Percentiles rank a stretch among this genome's conserved stretches.
phyloP scores from a whole-genome alignment of 2,888 invertebrate species.

The Agriotes lineatus region DNA sequence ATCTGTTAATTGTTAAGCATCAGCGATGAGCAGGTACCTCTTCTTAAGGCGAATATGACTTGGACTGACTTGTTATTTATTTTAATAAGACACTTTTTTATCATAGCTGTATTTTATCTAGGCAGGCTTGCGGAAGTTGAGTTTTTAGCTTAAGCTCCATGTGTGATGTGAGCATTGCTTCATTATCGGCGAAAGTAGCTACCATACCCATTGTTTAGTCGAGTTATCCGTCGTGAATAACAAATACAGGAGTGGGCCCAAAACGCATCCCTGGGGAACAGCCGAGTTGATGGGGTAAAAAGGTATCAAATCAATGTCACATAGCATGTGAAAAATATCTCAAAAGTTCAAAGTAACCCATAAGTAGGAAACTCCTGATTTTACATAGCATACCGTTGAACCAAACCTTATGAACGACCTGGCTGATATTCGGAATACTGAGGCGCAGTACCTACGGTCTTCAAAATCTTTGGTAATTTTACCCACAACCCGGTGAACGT shows the following conservation, averaged over 20 bases:
- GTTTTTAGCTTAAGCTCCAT: conserved; percentile 40
- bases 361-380: neutral
- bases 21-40: conserved; percentile 13
- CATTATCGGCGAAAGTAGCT: conserved; percentile 31
- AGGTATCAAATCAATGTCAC: neutral
- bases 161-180: conserved; percentile 20
- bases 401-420: conserved; percentile 53
- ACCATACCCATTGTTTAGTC: conserved; percentile 30
- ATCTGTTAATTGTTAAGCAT: conserved; percentile 14
- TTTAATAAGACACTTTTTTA: neutral
- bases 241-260: conserved; percentile 40
- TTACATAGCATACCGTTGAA: conserved; percentile 31
- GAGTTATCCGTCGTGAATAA: conserved; percentile 42
- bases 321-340: conserved; percentile 42
- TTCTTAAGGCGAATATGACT: conserved; percentile 33
- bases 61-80: neutral
- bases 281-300: conserved; percentile 36
- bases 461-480: conserved; percentile 37
- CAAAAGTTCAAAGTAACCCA: neutral
- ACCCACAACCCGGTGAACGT: conserved; percentile 42
- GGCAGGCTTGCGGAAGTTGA: conserved; percentile 27
- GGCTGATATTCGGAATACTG: conserved; percentile 45
- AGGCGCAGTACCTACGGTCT: conserved; percentile 45
- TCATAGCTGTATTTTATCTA: neutral
- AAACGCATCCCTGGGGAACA: conserved; percentile 47